These are phyloP conservation scores for Elysia crispata DNA, from an alignment of 2,888 invertebrate genomes.

Conservation along the genomic window DNA sequence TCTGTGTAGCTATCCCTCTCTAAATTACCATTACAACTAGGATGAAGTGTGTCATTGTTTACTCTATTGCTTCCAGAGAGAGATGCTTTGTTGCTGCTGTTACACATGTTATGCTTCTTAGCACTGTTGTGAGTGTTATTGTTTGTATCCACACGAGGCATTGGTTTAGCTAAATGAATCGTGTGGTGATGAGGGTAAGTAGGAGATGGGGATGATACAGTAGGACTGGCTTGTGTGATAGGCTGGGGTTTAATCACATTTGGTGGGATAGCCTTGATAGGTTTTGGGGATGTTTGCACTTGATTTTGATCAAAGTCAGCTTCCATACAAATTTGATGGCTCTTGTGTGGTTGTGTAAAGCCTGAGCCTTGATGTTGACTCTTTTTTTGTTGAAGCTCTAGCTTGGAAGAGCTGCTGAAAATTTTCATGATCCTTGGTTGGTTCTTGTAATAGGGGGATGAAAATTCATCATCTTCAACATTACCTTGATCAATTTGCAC, in stretches of 20 bases:
- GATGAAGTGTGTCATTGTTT: no score
- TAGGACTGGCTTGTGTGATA: slow-evolving; percentile 51
- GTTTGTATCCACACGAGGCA: not conserved
- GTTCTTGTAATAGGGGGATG: not conserved
- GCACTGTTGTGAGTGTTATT: slow-evolving; percentile 25
- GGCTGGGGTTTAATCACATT: slow-evolving; percentile 68
- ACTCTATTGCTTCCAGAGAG: no score
- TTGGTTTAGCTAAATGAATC: not conserved
- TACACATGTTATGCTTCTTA: no score
- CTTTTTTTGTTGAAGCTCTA: no score
- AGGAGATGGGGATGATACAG: slow-evolving; percentile 21
- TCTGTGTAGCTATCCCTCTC: no score
- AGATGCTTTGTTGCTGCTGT: no score
- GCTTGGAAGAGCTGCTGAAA: no score
- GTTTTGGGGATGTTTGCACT: slow-evolving; percentile 61
- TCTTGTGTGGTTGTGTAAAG: not conserved
- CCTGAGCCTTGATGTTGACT: not conserved
- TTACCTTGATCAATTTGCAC: not conserved
- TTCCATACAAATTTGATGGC: not conserved
- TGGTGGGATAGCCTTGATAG: slow-evolving; percentile 67
- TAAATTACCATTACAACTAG: no score
- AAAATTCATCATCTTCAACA: not conserved
- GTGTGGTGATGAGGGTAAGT: not conserved
- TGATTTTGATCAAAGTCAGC: not conserved
- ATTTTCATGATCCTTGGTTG: not conserved